phyloP scores from a whole-genome alignment of 37 sponge, comb jelly and placozoan species.

The Spongia lamella region DNA sequence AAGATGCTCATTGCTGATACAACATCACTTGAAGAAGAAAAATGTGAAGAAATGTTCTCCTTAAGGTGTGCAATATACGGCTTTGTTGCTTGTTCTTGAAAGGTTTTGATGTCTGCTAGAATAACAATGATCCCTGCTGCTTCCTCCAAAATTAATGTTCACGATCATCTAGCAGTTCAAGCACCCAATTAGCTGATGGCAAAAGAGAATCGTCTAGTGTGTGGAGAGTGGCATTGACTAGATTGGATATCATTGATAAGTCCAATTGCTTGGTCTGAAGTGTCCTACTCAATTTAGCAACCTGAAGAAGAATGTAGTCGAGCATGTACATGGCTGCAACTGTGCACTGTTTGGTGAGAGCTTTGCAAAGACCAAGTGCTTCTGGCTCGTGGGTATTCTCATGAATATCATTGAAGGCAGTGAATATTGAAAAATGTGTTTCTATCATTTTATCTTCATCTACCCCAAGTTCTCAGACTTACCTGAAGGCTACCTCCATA shows the following conservation, averaged over 20 bases:
- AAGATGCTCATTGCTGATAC: conserved; percentile 6
- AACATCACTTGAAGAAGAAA: conserved; percentile 7
- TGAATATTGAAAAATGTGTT: too few relatives aligned
- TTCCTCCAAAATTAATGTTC: conserved; percentile 34
- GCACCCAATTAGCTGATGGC: conserved; percentile 70
- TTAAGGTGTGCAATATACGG: conserved; percentile 41
- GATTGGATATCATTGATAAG: conserved; percentile 57
- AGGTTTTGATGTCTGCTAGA: conserved; percentile 30
- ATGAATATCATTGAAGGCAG: too few relatives aligned
- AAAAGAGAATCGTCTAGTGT: conserved; percentile 65
- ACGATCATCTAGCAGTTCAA: conserved; percentile 50
- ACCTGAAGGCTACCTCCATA: too few relatives aligned
- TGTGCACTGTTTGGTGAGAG: not conserved
- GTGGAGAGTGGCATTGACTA: conserved; percentile 67
- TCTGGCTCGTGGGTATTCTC: conserved; percentile 22
- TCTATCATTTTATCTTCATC: too few relatives aligned
- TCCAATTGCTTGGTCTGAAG: conserved; percentile 68
- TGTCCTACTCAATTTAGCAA: conserved; percentile 64
- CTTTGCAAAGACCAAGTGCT: conserved; percentile 19
- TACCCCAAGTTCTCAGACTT: too few relatives aligned
- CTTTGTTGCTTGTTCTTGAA: conserved; percentile 52
- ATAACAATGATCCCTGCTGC: conserved; percentile 25
- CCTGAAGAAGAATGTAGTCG: conserved; percentile 51
- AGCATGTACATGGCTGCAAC: conserved; percentile 21
- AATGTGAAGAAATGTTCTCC: not conserved